Base-by-base conservation (phyloP, 2,797 vertebrate species). In the Epinephelus malabaricus region DNA sequence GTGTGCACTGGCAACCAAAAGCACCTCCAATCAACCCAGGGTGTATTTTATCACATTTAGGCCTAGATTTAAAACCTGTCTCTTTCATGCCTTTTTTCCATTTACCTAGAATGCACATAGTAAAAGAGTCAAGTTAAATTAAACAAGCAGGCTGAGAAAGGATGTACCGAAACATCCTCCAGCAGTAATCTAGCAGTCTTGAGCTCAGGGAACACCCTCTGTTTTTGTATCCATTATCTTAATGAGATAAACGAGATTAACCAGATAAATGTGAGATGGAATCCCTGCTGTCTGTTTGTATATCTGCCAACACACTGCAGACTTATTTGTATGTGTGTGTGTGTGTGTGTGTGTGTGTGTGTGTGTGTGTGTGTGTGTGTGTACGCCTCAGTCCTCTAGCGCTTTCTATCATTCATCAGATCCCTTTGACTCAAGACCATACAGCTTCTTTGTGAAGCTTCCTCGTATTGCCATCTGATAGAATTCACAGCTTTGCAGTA, bases 221-320 rank as follows among this genome's bases (percentile, higher is more conserved):
- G 53, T 58, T 70, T 76, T 69, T 76, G 60, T 83, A 85, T 82
- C 84, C 81, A 76, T 77, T 86, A 78, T 55, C 66, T 68, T 85
- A 81, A 88, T 82, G 61, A 89, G 81, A 81, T 86, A 49, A 88
- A 85, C n/a, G 12, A 78, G 88, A 83, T 87, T 76, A 88, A 58
- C 51, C 45, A 72, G 69, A 80, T 86, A 66, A 88, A 83, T 67
- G 73, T 73, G 69, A 85, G 84, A 84, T 59, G 63, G 50, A 70
- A 75, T 81, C 84, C 75, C 81, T 69, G 51, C n/a, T 63, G 65
- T 58, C 75, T 79, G 55, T 68, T 47, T 82, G 49, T 34, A 12
- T 40, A 45, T 73, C 13, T 71, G 76, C 62, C 66, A 84, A 53
- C 30, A 69, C 23, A 79, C 64, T 71, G 56, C 69, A 72, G 69